Evolutionary conservation across 2,888 invertebrate genomes (phyloP).

Genomic region (Yponomeuta plumbellus): DNA sequence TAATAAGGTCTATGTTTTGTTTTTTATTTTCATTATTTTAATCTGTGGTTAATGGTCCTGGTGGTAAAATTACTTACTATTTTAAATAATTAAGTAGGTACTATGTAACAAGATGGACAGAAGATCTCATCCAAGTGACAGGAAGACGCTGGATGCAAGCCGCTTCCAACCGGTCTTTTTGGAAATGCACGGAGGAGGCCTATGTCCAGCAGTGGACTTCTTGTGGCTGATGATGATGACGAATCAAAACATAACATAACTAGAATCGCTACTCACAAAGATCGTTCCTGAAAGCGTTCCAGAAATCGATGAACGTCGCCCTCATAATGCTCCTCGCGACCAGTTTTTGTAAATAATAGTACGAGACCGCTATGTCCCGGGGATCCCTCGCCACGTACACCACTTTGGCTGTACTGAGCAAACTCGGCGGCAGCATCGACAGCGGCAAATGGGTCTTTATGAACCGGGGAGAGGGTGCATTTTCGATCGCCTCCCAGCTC

Average conservation of each 20-base stretch:
- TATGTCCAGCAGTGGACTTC: no score
- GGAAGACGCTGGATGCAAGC: no score
- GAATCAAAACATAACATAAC: neutral
- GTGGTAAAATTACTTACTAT: no score
- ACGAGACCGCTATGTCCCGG: slow-evolving; percentile 83
- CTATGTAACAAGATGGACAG: no score
- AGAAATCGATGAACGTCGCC: slow-evolving; percentile 75
- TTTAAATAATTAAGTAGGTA: no score
- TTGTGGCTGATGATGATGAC: no score
- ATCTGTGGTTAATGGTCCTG: no score
- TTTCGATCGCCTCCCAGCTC: slow-evolving; percentile 53
- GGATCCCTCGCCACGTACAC: slow-evolving; percentile 84
- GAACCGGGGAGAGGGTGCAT: slow-evolving; percentile 69
- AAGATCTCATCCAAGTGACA: no score
- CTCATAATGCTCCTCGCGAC: slow-evolving; percentile 66
- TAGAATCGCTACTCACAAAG: slow-evolving; percentile 57
- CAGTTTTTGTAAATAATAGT: slow-evolving; percentile 80
- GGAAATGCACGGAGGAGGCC: no score
- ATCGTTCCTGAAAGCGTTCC: slow-evolving; percentile 77
- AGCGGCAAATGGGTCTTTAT: slow-evolving; percentile 81
- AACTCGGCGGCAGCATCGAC: slow-evolving; percentile 72
- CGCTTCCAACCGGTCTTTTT: no score
- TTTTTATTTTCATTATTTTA: no score
- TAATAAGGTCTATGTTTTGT: no score
- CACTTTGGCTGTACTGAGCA: slow-evolving; percentile 70